A percentile compares a stretch with the other conserved stretches of the same genome.
phyloP scores from a whole-genome alignment of 2,113 vertebrate species.

The Syngnathus floridae region DNA sequence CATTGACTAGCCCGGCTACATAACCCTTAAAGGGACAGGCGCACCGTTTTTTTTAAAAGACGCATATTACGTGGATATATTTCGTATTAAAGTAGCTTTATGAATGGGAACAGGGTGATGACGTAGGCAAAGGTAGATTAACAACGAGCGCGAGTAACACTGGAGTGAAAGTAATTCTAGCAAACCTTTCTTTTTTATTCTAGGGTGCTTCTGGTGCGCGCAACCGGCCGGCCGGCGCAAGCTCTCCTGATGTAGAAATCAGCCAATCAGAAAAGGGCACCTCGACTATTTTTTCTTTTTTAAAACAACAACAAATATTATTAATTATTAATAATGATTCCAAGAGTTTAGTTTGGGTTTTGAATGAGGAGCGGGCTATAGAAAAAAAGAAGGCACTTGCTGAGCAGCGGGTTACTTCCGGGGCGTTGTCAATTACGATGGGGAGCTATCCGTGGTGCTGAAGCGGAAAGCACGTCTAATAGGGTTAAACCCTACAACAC shows the following conservation, averaged over 20 bases:
- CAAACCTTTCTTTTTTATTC: too few species aligned
- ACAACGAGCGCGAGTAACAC: too few species aligned
- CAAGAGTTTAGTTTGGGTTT: not conserved
- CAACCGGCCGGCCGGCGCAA: not conserved
- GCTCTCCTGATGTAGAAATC: not conserved
- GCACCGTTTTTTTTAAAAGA: not conserved
- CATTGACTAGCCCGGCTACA: slow-evolving; percentile 38
- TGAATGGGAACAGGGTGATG: slow-evolving; percentile 22
- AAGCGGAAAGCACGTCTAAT: not conserved
- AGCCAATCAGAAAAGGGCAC: slow-evolving; percentile 1
- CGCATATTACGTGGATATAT: not conserved
- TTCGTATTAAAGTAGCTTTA: slow-evolving; percentile 7
- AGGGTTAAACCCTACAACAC: too few species aligned
- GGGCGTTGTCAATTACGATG: slow-evolving; percentile 34
- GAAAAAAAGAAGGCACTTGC: too few species aligned
- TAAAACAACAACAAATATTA: not conserved
- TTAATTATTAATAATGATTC: not conserved
- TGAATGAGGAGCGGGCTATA: too few species aligned
- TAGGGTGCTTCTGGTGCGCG: too few species aligned
- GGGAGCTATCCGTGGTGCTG: slow-evolving; percentile 42
- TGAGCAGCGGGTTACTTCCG: not conserved
- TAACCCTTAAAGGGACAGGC: slow-evolving; percentile 64
- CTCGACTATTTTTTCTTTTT: too few species aligned
- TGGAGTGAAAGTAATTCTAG: not conserved
- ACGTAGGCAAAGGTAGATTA: not conserved